Evolutionary conservation across 2,797 vertebrate species (phyloP).

Genomic region (Apogon talboti): DNA sequence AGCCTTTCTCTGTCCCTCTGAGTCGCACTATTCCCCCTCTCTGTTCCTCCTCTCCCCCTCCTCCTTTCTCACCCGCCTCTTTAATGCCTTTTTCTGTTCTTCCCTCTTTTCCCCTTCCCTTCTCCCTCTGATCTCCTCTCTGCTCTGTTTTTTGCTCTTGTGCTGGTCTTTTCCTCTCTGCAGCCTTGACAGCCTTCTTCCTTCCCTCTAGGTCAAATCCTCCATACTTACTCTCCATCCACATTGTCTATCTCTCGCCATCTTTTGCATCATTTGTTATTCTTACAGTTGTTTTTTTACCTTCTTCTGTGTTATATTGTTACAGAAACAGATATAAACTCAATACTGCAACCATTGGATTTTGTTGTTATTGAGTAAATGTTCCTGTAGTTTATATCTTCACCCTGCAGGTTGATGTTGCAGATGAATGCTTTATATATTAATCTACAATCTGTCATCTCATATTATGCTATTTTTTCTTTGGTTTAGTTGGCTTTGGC

Average conservation of each 20-base stretch:
- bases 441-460: not conserved
- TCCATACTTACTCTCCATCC: conserved; percentile 36
- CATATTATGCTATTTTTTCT: not conserved
- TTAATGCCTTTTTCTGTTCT: conserved; percentile 41
- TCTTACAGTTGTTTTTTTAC: conserved; percentile 1
- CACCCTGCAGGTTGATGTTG: not conserved
- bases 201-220: conserved; percentile 59
- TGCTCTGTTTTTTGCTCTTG: conserved; percentile 48
- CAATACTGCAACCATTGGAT: not conserved
- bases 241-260: conserved; percentile 17
- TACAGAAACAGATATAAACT: conserved; percentile 11
- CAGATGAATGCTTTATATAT: conserved; percentile 3
- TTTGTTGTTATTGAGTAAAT: conserved; percentile 15
- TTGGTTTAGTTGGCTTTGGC: not conserved
- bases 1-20: conserved; percentile 71
- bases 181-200: conserved; percentile 64
- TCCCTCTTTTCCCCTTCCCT: conserved; percentile 17
- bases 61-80: conserved; percentile 45
- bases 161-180: conserved; percentile 48
- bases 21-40: conserved; percentile 57
- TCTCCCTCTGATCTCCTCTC: conserved; percentile 62
- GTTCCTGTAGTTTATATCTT: not conserved
- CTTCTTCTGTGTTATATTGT: conserved; percentile 19
- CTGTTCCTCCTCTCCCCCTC: conserved; percentile 31
- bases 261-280: conserved; percentile 19